Percentiles rank a stretch among this genome's conserved stretches.
phyloP scores from a whole-genome alignment of 1,140 invertebrate species.

The Mya arenaria region DNA sequence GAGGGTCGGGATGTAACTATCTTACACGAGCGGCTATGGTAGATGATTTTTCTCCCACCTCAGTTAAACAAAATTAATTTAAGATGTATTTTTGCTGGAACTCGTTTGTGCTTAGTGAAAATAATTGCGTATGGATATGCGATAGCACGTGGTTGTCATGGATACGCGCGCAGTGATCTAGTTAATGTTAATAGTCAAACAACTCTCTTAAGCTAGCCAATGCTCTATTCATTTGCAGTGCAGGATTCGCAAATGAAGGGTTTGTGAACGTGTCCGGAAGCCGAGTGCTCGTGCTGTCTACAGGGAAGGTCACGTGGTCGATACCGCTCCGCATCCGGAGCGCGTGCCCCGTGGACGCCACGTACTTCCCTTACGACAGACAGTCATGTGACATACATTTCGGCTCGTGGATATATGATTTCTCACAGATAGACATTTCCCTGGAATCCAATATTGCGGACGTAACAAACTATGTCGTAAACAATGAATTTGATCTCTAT shows the following conservation, averaged over 20 bases:
- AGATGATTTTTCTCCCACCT: no score
- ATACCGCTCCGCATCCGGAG: constrained; percentile 77
- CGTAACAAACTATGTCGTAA: constrained; percentile 71
- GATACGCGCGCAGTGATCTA: no score
- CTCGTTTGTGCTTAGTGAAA: no score
- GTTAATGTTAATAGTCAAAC: no score
- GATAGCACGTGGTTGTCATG: no score
- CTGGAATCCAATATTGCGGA: constrained; percentile 62
- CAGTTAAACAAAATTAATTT: no score
- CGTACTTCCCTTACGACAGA: constrained; percentile 93
- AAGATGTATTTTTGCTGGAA: no score
- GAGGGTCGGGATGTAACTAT: no score
- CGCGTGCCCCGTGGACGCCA: constrained; percentile 76
- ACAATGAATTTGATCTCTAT: constrained; percentile 74
- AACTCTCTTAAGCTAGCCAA: background rate
- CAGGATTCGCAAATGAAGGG: constrained; percentile 72
- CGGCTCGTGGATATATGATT: constrained; percentile 99
- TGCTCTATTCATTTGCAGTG: constrained; percentile 20
- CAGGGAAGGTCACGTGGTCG: constrained; percentile 73
- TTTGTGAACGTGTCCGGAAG: constrained; percentile 76
- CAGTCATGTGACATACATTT: constrained; percentile 99
- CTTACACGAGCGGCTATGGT: no score
- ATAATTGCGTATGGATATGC: no score
- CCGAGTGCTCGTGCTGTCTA: constrained; percentile 66
- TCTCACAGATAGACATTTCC: constrained; percentile 88